phyloP scores from a whole-genome alignment of 2,888 invertebrate genomes.

The Baronia brevicornis region DNA sequence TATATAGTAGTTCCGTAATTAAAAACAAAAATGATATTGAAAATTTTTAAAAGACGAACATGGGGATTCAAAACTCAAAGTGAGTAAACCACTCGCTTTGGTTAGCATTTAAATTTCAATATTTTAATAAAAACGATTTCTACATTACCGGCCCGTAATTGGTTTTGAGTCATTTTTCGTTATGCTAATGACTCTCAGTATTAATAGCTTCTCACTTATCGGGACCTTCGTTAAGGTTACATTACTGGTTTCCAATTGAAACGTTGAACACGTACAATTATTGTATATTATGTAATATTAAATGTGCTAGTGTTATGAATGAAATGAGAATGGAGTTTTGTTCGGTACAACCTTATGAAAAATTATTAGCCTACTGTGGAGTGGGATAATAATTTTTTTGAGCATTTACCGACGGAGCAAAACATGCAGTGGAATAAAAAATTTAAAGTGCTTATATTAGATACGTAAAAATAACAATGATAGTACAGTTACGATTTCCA shows the following conservation, averaged over 20 bases:
- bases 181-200: conserved; percentile 7
- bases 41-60: too few relatives aligned
- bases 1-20: too few relatives aligned
- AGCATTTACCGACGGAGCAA: too few relatives aligned
- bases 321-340: conserved; percentile 29
- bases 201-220: conserved; percentile 10
- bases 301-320: conserved; percentile 22
- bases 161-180: conserved; percentile 6
- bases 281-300: conserved; percentile 23
- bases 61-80: too few relatives aligned
- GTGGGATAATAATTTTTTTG: too few relatives aligned
- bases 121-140: too few relatives aligned
- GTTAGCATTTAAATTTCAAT: too few relatives aligned
- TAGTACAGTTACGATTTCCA: conserved; percentile 12
- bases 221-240: conserved; percentile 28
- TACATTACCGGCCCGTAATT: conserved; percentile 4
- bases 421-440: not conserved
- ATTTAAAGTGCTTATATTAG: not conserved
- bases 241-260: conserved; percentile 27
- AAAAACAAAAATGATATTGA: too few relatives aligned
- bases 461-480: too few relatives aligned
- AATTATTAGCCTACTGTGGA: too few relatives aligned
- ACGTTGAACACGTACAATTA: conserved; percentile 21
- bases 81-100: too few relatives aligned
- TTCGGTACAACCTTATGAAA: conserved; percentile 26